These are phyloP conservation scores for Callinectes sapidus DNA, from an alignment of 2,888 invertebrate species.

Conservation along the genomic window DNA sequence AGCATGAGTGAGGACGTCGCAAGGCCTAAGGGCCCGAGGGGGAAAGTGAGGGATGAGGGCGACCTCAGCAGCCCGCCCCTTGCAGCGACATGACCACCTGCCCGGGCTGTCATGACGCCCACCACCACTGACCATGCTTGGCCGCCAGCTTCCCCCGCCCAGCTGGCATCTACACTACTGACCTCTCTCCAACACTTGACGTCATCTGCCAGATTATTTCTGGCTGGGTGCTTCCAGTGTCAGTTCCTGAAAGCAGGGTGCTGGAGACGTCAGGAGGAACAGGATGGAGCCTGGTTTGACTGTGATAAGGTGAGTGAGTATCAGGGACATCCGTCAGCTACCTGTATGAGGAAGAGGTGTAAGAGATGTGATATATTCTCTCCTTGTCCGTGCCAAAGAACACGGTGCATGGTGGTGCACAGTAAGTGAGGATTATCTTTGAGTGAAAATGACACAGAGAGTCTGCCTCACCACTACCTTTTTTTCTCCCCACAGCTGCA, in stretches of 20 bases:
- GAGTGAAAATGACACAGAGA: background rate
- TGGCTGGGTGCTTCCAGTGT: slow-evolving; percentile 60
- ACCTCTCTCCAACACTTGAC: slow-evolving; percentile 60
- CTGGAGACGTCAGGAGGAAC: slow-evolving; percentile 55
- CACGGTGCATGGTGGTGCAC: background rate
- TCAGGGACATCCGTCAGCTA: too few species aligned
- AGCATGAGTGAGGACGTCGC: slow-evolving; percentile 24
- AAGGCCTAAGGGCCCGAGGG: background rate
- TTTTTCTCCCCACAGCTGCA: slow-evolving; percentile 53
- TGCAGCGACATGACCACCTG: slow-evolving; percentile 38
- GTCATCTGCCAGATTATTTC: slow-evolving; percentile 48
- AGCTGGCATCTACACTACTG: slow-evolving; percentile 53
- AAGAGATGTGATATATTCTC: background rate
- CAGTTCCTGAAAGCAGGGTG: slow-evolving; percentile 48
- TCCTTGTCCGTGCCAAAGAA: background rate
- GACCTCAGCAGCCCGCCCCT: background rate
- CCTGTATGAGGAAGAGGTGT: background rate
- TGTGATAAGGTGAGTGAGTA: slow-evolving; percentile 57
- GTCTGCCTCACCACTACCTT: background rate
- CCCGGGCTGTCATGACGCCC: slow-evolving; percentile 18
- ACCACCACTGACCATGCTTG: slow-evolving; percentile 40
- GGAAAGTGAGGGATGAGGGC: background rate
- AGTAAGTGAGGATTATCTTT: background rate
- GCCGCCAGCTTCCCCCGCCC: slow-evolving; percentile 45
- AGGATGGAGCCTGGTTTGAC: slow-evolving; percentile 69